Percentiles rank a stretch among this genome's conserved stretches.
Evolutionary conservation across 2,797 vertebrate species (phyloP).

Genomic region (Peromyscus attwateri): DNA sequence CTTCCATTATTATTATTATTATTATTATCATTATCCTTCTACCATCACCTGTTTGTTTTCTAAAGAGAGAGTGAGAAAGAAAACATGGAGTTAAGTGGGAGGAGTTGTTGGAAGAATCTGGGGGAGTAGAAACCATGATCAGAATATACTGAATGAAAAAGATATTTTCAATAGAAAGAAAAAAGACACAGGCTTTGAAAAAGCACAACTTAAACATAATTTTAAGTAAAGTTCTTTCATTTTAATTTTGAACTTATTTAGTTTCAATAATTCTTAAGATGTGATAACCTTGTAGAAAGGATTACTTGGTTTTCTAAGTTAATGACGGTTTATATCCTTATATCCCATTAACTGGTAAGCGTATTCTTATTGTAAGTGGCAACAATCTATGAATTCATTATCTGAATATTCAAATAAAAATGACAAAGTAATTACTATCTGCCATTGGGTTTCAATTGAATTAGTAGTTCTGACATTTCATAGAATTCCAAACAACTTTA

Average conservation of each 20-base stretch:
- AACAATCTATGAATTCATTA: not conserved
- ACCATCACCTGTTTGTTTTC: not conserved
- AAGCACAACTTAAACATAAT: not conserved
- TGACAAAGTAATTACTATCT: conserved; percentile 7
- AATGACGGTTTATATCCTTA: not conserved
- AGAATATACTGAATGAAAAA: not conserved
- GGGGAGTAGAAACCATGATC: not conserved
- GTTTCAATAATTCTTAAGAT: conserved; percentile 6
- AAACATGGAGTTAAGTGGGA: not conserved
- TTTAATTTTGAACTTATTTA: conserved; percentile 46
- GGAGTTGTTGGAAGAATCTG: not conserved
- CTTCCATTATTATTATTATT: not conserved
- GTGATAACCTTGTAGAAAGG: not conserved
- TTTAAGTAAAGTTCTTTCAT: not conserved
- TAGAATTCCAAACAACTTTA: not conserved
- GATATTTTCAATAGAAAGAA: not conserved
- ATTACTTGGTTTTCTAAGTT: not conserved
- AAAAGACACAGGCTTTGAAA: not conserved
- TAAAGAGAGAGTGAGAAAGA: not conserved
- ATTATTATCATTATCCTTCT: too few relatives aligned
- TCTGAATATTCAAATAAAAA: conserved; percentile 28
- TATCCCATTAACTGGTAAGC: not conserved
- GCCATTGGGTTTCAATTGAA: not conserved
- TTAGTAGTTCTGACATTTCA: not conserved
- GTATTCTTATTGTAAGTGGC: conserved; percentile 3